A percentile compares a stretch with the other conserved stretches of the same genome.
Conservation (phyloP, 1,140 invertebrate species). For the Ectropis grisescens region DNA sequence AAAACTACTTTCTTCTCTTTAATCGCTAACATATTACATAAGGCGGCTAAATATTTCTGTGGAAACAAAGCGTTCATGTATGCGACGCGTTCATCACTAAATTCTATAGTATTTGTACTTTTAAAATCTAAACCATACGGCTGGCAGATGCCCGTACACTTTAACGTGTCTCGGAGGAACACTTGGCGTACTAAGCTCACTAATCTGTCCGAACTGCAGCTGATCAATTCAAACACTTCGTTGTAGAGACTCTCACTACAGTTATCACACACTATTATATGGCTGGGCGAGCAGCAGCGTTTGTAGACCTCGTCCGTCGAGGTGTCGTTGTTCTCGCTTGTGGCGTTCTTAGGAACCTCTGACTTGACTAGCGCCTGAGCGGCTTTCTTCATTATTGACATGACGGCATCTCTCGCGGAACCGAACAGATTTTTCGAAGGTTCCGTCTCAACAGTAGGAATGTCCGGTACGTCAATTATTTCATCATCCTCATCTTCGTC, state of each 20-base stretch:
- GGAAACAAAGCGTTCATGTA: constrained; percentile 75
- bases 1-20: constrained; percentile 77
- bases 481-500: constrained; percentile 77
- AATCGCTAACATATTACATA: constrained; percentile 80
- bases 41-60: constrained; percentile 77
- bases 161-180: constrained; percentile 71
- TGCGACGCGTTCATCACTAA: constrained; percentile 54
- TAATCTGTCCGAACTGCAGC: constrained; percentile 72
- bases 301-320: constrained; percentile 58
- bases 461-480: constrained; percentile 66
- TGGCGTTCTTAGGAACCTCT: constrained; percentile 70
- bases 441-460: constrained; percentile 53
- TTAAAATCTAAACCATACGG: constrained; percentile 73
- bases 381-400: constrained; percentile 91
- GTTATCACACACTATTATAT: constrained; percentile 78
- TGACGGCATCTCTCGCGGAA: constrained; percentile 86
- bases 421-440: constrained; percentile 82
- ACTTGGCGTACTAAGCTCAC: constrained; percentile 69
- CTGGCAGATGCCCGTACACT: constrained; percentile 69
- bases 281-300: constrained; percentile 75
- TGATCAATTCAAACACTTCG: constrained; percentile 76
- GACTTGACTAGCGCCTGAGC: constrained; percentile 84
- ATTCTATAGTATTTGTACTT: constrained; percentile 62
- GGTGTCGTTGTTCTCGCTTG: constrained; percentile 54
- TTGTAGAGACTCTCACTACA: constrained; percentile 77